phyloP scores from a whole-genome alignment of 2,888 invertebrate genomes.

The Phrixothrix hirtus region DNA sequence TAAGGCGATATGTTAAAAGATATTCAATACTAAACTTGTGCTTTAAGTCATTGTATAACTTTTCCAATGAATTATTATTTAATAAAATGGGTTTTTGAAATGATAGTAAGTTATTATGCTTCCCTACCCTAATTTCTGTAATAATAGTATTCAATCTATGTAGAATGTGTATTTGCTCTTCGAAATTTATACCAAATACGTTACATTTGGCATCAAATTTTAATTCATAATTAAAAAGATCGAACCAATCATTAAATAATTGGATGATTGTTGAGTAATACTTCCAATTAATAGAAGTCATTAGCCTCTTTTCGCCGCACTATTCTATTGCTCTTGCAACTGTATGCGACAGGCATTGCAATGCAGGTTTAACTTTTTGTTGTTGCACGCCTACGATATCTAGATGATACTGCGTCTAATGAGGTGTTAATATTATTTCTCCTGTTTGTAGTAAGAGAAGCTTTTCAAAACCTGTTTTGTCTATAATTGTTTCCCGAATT shows the following conservation, averaged over 20 bases:
- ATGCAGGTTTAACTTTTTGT: too few relatives aligned
- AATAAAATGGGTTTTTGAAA: constrained; percentile 1
- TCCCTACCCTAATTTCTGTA: background rate
- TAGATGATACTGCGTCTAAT: too few relatives aligned
- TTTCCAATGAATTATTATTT: background rate
- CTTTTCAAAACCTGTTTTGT: background rate
- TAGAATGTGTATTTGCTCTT: background rate
- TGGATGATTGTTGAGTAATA: background rate
- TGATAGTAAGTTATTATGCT: background rate
- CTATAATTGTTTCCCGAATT: background rate
- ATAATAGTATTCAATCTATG: background rate
- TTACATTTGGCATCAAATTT: background rate
- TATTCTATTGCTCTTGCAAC: background rate
- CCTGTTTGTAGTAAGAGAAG: background rate
- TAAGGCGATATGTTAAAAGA: background rate
- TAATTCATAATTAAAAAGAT: background rate
- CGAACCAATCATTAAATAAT: background rate
- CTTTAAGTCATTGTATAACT: too few relatives aligned
- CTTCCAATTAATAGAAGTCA: background rate
- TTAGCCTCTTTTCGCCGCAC: background rate
- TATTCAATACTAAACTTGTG: too few relatives aligned
- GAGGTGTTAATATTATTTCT: too few relatives aligned
- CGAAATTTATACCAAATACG: background rate
- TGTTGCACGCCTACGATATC: too few relatives aligned
- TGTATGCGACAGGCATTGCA: background rate